phyloP scores from a whole-genome alignment of 2,113 vertebrate species.

The Fregata magnificens region DNA sequence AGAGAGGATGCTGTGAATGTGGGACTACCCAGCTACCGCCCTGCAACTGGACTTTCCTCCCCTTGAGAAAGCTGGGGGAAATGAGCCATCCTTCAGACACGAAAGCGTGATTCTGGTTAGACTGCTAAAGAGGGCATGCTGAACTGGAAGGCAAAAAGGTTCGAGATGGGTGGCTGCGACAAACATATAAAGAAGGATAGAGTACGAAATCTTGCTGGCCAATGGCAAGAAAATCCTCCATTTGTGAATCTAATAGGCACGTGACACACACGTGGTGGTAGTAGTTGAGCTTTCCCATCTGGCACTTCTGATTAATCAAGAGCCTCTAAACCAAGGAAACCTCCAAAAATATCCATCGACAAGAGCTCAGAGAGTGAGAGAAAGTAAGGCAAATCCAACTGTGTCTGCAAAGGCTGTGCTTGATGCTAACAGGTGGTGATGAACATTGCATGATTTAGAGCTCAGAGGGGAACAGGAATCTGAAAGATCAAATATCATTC shows the following conservation, averaged over 20 bases:
- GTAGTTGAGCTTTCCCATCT: conserved; percentile 11
- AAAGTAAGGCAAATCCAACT: conserved; percentile 43
- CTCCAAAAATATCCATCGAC: neutral
- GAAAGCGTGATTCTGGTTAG: neutral
- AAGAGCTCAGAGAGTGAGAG: neutral
- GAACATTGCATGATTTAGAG: neutral
- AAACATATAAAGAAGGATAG: neutral
- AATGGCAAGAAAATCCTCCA: neutral
- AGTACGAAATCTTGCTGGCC: neutral
- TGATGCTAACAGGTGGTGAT: conserved; percentile 22
- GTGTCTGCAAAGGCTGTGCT: conserved; percentile 25
- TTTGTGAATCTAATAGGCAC: neutral
- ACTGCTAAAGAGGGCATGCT: neutral
- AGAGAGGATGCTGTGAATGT: neutral
- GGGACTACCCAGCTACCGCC: neutral
- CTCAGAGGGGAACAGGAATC: neutral
- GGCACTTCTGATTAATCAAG: conserved; percentile 11
- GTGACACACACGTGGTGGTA: neutral
- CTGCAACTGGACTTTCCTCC: neutral
- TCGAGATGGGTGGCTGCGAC: neutral
- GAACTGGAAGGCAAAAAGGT: neutral
- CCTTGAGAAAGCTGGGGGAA: neutral
- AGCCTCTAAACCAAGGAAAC: conserved; percentile 6
- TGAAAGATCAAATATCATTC: conserved; percentile 49
- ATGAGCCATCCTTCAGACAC: neutral